These are phyloP conservation scores for Amazona ochrocephala DNA, from an alignment of 2,797 vertebrate genomes.

Conservation along the genomic window DNA sequence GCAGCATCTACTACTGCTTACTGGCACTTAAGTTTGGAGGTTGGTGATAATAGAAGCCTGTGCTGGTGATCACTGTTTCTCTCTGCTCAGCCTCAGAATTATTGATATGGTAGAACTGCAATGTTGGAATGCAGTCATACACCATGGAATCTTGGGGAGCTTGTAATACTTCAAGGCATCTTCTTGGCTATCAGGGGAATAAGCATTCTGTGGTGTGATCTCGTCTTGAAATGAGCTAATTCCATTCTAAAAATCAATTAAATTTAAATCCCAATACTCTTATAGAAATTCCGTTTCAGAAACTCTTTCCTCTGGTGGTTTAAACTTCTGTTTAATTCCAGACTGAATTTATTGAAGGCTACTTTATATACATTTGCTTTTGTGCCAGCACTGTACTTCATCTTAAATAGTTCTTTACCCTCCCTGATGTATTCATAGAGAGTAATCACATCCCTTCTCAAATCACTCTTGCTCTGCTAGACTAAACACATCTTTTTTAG, in stretches of 20 bases:
- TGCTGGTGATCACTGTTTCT: not conserved
- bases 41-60: not conserved
- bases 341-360: not conserved
- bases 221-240: not conserved
- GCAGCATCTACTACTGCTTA: not conserved
- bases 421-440: not conserved
- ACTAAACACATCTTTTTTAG: not conserved
- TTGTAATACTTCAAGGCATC: not conserved
- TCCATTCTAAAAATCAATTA: slow-evolving; percentile 18
- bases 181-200: not conserved
- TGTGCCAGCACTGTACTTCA: not conserved
- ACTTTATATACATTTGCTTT: not conserved
- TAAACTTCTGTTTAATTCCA: not conserved
- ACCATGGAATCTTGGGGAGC: not conserved
- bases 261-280: not conserved
- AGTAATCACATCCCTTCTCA: not conserved
- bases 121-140: not conserved
- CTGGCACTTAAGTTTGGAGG: not conserved
- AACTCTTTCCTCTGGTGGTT: not conserved
- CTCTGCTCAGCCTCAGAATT: not conserved
- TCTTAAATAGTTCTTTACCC: not conserved
- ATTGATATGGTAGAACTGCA: not conserved
- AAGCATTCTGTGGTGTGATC: not conserved
- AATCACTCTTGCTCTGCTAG: not conserved
- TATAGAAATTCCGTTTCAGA: not conserved